Evolutionary conservation across 2,113 vertebrate genomes (phyloP).

Genomic region (Strix aluco): DNA sequence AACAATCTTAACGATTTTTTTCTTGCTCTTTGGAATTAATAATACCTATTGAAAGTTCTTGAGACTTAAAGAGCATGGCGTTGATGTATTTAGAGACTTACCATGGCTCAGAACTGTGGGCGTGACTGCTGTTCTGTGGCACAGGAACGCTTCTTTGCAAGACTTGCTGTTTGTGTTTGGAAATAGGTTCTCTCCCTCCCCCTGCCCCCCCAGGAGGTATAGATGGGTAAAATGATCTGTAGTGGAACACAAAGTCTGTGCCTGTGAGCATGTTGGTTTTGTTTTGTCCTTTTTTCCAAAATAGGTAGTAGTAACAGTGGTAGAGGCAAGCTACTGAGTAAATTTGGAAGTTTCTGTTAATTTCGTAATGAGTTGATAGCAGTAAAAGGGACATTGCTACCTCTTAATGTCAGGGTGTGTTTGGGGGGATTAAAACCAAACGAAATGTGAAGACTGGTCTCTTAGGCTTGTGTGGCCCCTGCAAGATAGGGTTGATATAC

Average conservation of each 20-base stretch:
- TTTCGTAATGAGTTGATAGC: background rate
- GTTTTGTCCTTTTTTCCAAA: background rate
- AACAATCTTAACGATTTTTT: background rate
- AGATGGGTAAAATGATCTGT: background rate
- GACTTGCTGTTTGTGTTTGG: background rate
- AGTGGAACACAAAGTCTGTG: background rate
- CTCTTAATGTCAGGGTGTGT: background rate
- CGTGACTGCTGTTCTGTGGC: background rate
- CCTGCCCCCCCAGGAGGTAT: no score
- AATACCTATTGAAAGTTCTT: background rate
- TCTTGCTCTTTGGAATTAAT: background rate
- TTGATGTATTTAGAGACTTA: background rate
- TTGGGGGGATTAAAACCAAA: background rate
- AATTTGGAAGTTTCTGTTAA: background rate
- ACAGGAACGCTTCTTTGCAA: background rate
- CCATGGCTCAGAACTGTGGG: background rate
- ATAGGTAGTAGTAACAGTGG: background rate
- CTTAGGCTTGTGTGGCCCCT: background rate
- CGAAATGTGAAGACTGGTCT: background rate
- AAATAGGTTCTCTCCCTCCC: background rate
- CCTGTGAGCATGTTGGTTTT: background rate
- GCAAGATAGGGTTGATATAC: background rate
- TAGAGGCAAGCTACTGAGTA: background rate
- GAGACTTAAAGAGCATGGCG: background rate
- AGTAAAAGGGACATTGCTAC: background rate